Conservation (phyloP, 2,888 invertebrate species). For the Drosophila longiperda region DNA sequence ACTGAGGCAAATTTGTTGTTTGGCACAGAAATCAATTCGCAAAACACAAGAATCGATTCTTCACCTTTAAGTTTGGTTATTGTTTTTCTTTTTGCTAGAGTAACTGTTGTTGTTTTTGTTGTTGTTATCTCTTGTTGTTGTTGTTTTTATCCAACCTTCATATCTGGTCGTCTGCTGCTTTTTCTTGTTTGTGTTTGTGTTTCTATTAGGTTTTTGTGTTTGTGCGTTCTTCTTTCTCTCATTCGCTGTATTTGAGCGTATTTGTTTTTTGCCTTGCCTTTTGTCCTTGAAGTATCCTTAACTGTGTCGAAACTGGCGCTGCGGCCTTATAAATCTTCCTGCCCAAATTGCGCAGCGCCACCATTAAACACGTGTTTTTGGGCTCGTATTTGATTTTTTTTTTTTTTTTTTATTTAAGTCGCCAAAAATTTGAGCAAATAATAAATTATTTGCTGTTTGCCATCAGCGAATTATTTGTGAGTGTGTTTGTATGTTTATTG, state of each 20-base stretch:
- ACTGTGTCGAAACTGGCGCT: slow-evolving; percentile 51
- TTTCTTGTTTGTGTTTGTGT: slow-evolving; percentile 29
- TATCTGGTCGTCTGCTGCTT: slow-evolving; percentile 42
- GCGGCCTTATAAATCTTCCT: slow-evolving; percentile 71
- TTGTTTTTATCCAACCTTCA: slow-evolving; percentile 28
- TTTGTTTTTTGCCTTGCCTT: slow-evolving; percentile 25
- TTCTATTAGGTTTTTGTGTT: slow-evolving; percentile 22
- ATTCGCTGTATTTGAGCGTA: slow-evolving; percentile 6
- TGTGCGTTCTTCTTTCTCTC: slow-evolving; percentile 22
- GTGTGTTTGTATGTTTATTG: background rate
- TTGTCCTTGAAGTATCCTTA: slow-evolving; percentile 72
- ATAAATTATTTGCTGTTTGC: slow-evolving; percentile 49
- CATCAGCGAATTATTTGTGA: slow-evolving; percentile 38
- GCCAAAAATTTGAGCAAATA: slow-evolving; percentile 47
- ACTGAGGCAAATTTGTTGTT: background rate
- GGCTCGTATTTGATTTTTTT: background rate
- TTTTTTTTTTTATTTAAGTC: slow-evolving; percentile 10
- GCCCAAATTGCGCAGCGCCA: slow-evolving; percentile 68
- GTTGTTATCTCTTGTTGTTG: slow-evolving; percentile 6
- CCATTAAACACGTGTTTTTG: slow-evolving; percentile 46
- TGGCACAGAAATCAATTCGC: slow-evolving; percentile 10
- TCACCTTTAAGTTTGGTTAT: slow-evolving; percentile 4
- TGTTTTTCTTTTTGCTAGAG: background rate
- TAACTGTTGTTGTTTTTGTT: slow-evolving; percentile 1
- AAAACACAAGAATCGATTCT: slow-evolving; percentile 10